A percentile compares a stretch with the other conserved stretches of the same genome.
Evolutionary conservation across 2,797 vertebrate species (phyloP).

Genomic region (Helicolenus hilgendorfi): DNA sequence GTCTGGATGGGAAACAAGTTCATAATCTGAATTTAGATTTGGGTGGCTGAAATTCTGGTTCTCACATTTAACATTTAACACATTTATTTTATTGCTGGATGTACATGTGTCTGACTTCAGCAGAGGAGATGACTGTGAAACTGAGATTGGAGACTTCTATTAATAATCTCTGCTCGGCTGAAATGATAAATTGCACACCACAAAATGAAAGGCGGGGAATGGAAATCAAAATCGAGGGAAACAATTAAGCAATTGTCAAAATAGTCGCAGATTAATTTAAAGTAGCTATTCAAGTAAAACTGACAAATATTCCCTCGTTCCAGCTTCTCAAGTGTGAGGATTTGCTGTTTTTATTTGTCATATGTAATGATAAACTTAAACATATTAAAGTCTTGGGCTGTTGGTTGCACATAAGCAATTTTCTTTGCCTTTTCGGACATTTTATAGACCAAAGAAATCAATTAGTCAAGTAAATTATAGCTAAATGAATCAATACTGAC

Average conservation of each 20-base stretch:
- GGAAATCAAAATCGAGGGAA: background rate
- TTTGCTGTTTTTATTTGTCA: background rate
- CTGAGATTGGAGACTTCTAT: background rate
- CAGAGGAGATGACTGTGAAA: background rate
- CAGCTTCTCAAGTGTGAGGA: background rate
- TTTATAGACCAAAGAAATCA: background rate
- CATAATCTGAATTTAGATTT: background rate
- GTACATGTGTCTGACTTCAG: background rate
- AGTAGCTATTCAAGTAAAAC: background rate
- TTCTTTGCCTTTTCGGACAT: accelerated
- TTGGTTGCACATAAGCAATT: no score
- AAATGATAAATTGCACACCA: background rate
- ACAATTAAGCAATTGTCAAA: background rate
- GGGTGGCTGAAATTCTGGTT: background rate
- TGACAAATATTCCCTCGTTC: background rate
- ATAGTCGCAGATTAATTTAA: background rate
- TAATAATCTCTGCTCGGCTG: background rate
- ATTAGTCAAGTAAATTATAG: background rate
- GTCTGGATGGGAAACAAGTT: slow-evolving; percentile 69
- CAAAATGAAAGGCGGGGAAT: background rate
- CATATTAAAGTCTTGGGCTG: background rate
- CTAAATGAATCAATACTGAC: background rate
- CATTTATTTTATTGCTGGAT: background rate
- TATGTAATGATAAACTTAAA: background rate
- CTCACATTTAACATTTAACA: background rate